phyloP scores from a whole-genome alignment of 1,140 invertebrate genomes.

The Meloidogyne chitwoodi region DNA sequence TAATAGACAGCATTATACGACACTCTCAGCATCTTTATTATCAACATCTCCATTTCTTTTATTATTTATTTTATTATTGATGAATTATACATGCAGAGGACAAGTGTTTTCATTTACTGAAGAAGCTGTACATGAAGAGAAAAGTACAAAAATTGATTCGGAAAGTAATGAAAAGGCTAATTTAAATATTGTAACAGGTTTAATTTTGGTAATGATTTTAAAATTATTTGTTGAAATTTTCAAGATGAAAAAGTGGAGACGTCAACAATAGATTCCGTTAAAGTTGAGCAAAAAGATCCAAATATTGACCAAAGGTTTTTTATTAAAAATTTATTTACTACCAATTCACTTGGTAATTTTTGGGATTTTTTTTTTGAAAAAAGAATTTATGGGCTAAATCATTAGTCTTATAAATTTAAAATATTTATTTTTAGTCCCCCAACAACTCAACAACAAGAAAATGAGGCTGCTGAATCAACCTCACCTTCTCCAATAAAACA shows the following conservation, averaged over 20 bases:
- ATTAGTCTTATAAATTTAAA: too few species aligned
- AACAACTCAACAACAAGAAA: neutral
- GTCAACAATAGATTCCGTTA: neutral
- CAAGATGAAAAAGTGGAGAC: neutral
- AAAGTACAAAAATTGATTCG: neutral
- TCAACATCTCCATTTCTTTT: neutral
- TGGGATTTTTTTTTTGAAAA: too few species aligned
- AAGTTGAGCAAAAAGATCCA: neutral
- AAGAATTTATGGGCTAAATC: too few species aligned
- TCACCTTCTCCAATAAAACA: neutral
- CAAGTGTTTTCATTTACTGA: neutral
- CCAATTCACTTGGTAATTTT: too few species aligned
- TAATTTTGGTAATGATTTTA: neutral
- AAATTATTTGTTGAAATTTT: neutral
- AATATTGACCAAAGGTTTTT: neutral
- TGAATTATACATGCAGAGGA: neutral
- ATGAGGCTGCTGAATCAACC: neutral
- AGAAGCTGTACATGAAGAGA: neutral
- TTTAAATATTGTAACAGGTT: neutral
- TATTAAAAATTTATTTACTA: too few species aligned
- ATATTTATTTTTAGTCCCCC: neutral
- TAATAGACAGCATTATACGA: neutral
- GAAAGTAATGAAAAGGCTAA: neutral
- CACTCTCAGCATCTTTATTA: neutral
- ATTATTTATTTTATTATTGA: neutral